Conservation (phyloP, 2,888 invertebrate species). For the Macrophya annulata region DNA sequence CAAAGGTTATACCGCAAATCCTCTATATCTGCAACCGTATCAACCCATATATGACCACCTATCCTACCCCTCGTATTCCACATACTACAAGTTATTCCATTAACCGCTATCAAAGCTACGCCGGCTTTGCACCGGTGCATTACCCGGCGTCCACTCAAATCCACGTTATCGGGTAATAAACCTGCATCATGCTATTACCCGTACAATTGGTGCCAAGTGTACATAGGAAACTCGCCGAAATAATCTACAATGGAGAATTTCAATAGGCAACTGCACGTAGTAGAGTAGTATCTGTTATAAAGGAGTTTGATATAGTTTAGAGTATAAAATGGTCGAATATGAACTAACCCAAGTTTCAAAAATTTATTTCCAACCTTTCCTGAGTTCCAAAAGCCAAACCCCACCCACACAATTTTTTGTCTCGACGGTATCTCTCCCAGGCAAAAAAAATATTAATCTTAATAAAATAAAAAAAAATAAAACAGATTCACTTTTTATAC, state of each 20-base stretch:
- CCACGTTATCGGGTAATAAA: conserved; percentile 69
- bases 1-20: not conserved
- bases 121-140: conserved; percentile 59
- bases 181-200: conserved; percentile 64
- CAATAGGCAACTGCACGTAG: not conserved
- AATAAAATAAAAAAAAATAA: too few species aligned
- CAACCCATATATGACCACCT: not conserved
- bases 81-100: conserved; percentile 67
- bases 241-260: conserved; percentile 12
- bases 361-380: too few species aligned
- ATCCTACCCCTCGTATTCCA: not conserved
- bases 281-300: not conserved
- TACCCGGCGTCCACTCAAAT: conserved; percentile 65
- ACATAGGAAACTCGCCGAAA: not conserved
- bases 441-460: too few species aligned
- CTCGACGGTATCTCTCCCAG: too few species aligned
- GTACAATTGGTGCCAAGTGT: conserved; percentile 45
- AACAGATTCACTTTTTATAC: too few species aligned
- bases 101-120: conserved; percentile 74
- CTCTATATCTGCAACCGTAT: not conserved
- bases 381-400: too few species aligned
- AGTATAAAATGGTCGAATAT: not conserved
- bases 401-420: too few species aligned
- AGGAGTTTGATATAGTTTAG: not conserved
- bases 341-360: too few species aligned